These are phyloP conservation scores for Actenoides lindsayi DNA, from an alignment of 2,113 vertebrate species.

Conservation along the genomic window DNA sequence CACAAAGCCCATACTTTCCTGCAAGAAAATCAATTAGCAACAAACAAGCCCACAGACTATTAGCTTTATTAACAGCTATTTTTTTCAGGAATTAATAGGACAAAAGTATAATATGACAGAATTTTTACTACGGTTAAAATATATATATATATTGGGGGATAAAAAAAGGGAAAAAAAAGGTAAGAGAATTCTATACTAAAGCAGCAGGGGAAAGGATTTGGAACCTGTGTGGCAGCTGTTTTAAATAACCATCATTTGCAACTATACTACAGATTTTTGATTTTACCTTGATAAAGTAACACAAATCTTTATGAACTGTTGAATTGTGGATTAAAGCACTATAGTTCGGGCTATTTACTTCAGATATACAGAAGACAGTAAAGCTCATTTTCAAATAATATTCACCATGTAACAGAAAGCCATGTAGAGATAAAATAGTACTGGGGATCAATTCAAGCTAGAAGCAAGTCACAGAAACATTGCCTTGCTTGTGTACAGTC, in stretches of 20 bases:
- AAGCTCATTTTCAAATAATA: constrained; percentile 55
- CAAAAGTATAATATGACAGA: constrained; percentile 80
- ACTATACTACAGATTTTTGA: not conserved
- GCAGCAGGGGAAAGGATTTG: not conserved
- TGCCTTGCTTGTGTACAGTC: not conserved
- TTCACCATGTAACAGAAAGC: constrained; percentile 34
- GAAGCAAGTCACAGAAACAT: constrained; percentile 4
- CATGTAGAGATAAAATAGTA: not conserved
- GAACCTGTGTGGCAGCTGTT: constrained; percentile 37
- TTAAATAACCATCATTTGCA: constrained; percentile 65
- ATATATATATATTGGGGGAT: not conserved
- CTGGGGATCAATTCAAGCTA: constrained; percentile 26
- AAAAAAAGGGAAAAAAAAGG: not conserved
- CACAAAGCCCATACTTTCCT: constrained; percentile 79
- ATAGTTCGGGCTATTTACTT: constrained; percentile 30
- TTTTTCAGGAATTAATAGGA: constrained; percentile 82
- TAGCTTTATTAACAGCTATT: constrained; percentile 72
- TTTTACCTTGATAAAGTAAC: constrained; percentile 31
- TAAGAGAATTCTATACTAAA: constrained; percentile 26
- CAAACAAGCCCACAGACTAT: constrained; percentile 79
- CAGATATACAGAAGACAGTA: not conserved
- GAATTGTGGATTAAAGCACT: constrained; percentile 50
- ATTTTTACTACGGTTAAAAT: constrained; percentile 52
- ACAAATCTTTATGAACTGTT: constrained; percentile 19
- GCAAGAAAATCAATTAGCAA: constrained; percentile 84